phyloP scores from a whole-genome alignment of 2,797 vertebrate species.

The Emys orbicularis region DNA sequence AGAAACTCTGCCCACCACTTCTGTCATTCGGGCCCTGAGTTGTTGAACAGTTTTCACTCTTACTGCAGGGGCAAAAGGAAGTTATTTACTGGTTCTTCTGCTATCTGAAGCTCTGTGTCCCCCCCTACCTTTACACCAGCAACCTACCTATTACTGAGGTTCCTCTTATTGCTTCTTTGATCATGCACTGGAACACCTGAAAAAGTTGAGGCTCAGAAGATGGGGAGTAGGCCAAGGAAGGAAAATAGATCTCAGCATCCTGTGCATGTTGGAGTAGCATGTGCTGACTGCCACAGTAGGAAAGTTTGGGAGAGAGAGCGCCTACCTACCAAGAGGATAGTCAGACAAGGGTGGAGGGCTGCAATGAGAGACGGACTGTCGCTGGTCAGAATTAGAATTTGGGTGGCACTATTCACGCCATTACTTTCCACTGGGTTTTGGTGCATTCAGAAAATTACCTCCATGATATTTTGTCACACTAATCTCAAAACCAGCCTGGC shows the following conservation, averaged over 20 bases:
- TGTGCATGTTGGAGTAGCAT: neutral
- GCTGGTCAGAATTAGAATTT: neutral
- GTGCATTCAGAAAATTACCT: neutral
- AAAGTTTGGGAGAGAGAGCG: neutral
- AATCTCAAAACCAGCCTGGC: neutral
- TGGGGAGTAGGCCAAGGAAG: neutral
- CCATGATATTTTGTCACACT: neutral
- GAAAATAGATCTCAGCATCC: neutral
- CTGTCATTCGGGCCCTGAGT: neutral
- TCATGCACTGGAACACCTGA: neutral
- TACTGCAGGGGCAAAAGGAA: neutral
- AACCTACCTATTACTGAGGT: neutral
- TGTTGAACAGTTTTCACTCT: neutral
- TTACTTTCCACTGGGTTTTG: neutral
- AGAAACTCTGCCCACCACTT: neutral
- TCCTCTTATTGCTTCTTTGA: neutral
- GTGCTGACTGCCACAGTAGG: neutral
- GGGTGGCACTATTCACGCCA: neutral
- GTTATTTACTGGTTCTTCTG: neutral
- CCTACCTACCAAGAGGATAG: neutral
- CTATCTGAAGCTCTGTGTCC: neutral
- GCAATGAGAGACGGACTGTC: neutral
- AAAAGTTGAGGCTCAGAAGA: neutral
- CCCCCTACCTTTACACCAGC: neutral
- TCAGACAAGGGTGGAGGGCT: neutral